Evolutionary conservation across 2,113 vertebrate species (phyloP).

Genomic region (Alaudala cheleensis): DNA sequence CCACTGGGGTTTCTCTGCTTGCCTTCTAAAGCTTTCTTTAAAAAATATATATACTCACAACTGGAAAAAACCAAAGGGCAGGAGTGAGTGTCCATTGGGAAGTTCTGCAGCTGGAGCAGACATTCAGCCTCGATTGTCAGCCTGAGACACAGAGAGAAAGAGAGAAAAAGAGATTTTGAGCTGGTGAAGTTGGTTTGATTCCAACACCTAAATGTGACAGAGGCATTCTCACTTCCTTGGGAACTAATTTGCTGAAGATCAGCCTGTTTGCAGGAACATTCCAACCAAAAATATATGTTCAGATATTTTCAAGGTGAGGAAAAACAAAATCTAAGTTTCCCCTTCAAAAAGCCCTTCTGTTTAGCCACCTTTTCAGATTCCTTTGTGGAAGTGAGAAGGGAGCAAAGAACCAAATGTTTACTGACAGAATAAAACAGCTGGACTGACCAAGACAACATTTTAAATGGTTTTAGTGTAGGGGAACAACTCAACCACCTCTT

Average conservation of each 20-base stretch:
- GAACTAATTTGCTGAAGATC: conserved; percentile 18
- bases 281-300: conserved; percentile 13
- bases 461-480: neutral
- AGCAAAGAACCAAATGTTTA: neutral
- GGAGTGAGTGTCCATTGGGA: conserved; percentile 97
- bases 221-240: conserved; percentile 5
- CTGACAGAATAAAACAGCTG: neutral
- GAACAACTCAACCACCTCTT: neutral
- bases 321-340: neutral
- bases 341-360: neutral
- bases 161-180: conserved; percentile 22
- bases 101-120: conserved; percentile 93
- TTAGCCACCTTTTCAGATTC: neutral
- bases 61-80: conserved; percentile 98
- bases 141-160: conserved; percentile 72
- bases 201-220: neutral
- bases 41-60: conserved; percentile 83
- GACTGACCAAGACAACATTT: neutral
- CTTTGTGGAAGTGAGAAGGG: neutral
- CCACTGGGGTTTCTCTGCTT: neutral
- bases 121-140: conserved; percentile 94
- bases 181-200: neutral
- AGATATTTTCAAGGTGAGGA: conserved; percentile 31
- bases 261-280: conserved; percentile 27
- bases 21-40: neutral